Percentiles rank a stretch among this genome's conserved stretches.
These are phyloP conservation scores for Drosophila persimilis DNA, from an alignment of 1,140 invertebrate species.

Conservation along the genomic window DNA sequence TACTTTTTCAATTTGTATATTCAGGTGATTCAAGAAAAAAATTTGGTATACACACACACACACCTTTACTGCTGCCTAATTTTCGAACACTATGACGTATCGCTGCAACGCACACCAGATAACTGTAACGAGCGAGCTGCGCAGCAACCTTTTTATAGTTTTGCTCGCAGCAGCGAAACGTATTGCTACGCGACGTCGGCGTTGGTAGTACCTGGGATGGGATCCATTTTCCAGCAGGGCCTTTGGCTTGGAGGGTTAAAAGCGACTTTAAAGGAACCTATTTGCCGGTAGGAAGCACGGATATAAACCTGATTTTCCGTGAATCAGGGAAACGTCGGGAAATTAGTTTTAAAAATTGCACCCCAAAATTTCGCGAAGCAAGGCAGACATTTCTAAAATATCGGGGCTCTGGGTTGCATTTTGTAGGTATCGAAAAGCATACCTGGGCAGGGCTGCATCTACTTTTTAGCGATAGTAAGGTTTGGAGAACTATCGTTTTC, in stretches of 20 bases:
- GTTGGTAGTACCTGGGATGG: constrained; percentile 25
- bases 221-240: constrained; percentile 9
- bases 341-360: constrained; percentile 6
- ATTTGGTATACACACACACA: constrained; percentile 51
- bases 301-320: background rate
- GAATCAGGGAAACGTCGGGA: background rate
- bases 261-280: background rate
- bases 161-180: constrained; percentile 20
- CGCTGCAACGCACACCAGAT: constrained; percentile 15
- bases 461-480: too few relatives aligned
- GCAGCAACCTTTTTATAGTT: constrained; percentile 20
- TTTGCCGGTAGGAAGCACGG: background rate
- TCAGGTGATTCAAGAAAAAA: constrained; percentile 21
- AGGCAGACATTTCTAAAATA: too few relatives aligned
- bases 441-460: too few relatives aligned
- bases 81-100: constrained; percentile 26
- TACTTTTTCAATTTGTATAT: constrained; percentile 27
- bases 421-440: too few relatives aligned
- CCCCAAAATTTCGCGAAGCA: background rate
- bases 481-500: too few relatives aligned
- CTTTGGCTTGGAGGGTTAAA: background rate
- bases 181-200: constrained; percentile 38
- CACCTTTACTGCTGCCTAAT: constrained; percentile 56
- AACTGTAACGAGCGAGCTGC: constrained; percentile 16
- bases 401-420: background rate